A percentile compares a stretch with the other conserved stretches of the same genome.
Evolutionary conservation across 2,888 invertebrate species (phyloP).

Genomic region (Minunthozetes semirufus): DNA sequence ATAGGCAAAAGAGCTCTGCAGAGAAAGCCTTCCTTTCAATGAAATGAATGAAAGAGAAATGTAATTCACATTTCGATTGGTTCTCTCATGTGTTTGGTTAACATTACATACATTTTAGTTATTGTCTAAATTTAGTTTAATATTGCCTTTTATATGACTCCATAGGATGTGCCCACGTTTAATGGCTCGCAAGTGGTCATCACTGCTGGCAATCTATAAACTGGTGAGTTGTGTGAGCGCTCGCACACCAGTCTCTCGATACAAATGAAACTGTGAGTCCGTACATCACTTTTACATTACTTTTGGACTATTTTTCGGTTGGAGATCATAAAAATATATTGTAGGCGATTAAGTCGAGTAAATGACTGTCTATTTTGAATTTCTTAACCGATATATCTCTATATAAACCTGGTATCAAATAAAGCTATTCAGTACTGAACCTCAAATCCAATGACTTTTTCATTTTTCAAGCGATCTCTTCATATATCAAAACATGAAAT

Average conservation of each 20-base stretch:
- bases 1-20: neutral
- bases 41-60: neutral
- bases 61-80: too few relatives aligned
- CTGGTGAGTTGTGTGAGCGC: neutral
- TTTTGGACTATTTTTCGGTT: neutral
- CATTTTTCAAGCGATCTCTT: neutral
- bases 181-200: constrained; percentile 15
- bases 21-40: neutral
- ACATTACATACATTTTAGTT: neutral
- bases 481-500: constrained; percentile 5
- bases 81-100: too few relatives aligned
- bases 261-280: neutral
- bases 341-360: constrained; percentile 8
- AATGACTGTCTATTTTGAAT: constrained; percentile 13
- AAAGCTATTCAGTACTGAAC: neutral
- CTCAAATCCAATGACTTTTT: neutral
- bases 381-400: constrained; percentile 1
- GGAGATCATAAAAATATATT: constrained; percentile 9
- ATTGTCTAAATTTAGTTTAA: neutral
- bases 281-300: constrained; percentile 22
- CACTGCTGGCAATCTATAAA: neutral
- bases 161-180: neutral
- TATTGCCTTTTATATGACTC: neutral
- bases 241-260: neutral
- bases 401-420: neutral